Conservation (phyloP, 2,113 vertebrate genomes). For the Caranx ignobilis region DNA sequence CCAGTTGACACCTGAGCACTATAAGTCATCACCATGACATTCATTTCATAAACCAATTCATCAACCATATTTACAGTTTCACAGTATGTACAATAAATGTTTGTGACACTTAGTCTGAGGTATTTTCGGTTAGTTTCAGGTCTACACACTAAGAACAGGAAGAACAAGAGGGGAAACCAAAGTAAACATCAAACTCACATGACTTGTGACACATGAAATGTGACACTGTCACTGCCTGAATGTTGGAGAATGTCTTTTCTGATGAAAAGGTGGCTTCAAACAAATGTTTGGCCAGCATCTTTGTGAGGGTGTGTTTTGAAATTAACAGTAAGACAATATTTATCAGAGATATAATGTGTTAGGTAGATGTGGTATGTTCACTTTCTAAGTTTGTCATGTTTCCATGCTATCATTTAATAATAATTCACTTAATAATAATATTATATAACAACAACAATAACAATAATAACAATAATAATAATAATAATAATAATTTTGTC, state of each 20-base stretch:
- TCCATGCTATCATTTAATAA: conserved; percentile 6
- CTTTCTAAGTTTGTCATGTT: neutral
- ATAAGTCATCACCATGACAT: conserved; percentile 62
- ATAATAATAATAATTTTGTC: too few species aligned
- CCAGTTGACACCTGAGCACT: conserved; percentile 75
- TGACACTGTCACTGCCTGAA: neutral
- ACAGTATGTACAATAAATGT: conserved; percentile 39
- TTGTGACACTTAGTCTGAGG: conserved; percentile 55
- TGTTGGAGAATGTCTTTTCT: too few species aligned
- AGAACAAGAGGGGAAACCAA: conserved; percentile 1
- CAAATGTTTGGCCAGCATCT: neutral
- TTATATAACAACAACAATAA: too few species aligned
- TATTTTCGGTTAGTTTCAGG: conserved; percentile 49
- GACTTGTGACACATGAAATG: neutral
- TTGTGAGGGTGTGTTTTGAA: neutral
- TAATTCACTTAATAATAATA: neutral
- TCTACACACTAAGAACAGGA: conserved; percentile 20
- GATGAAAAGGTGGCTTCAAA: conserved; percentile 12
- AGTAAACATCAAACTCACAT: conserved; percentile 22
- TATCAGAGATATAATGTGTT: neutral
- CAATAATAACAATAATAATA: too few species aligned
- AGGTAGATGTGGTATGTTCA: neutral
- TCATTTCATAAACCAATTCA: conserved; percentile 25
- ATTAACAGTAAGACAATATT: neutral
- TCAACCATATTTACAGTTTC: conserved; percentile 49